phyloP scores from a whole-genome alignment of 1,140 invertebrate species.

The Diorhabda elongata region DNA sequence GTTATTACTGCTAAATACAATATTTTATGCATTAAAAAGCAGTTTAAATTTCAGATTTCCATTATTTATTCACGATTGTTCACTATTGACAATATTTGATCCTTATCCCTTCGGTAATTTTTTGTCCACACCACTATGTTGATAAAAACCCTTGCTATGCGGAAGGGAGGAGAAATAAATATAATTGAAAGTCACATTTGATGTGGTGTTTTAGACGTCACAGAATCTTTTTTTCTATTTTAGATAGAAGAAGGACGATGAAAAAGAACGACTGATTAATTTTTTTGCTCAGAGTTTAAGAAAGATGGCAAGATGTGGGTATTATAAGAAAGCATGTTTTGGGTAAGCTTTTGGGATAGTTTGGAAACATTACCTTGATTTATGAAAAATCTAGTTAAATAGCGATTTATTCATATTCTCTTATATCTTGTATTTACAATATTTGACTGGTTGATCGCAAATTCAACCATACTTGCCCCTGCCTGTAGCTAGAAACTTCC shows the following conservation, averaged over 20 bases:
- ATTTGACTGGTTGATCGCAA: no score
- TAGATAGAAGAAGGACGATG: neutral
- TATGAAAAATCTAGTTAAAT: no score
- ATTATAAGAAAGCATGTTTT: neutral
- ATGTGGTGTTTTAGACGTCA: constrained; percentile 16
- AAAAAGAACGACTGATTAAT: constrained; percentile 7
- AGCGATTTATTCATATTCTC: no score
- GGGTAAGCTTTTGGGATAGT: neutral
- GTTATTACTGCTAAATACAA: no score
- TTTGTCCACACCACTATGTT: neutral
- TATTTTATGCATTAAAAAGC: no score
- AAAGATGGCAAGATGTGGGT: neutral
- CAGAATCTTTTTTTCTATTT: constrained; percentile 7
- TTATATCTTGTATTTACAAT: no score
- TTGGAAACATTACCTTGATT: neutral
- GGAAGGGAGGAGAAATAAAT: constrained; percentile 18
- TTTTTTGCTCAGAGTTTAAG: neutral
- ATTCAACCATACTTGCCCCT: no score
- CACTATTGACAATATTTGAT: no score
- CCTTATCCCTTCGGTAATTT: no score
- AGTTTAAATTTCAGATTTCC: no score
- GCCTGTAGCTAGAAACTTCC: no score
- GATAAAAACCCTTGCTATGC: constrained; percentile 13
- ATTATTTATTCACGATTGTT: no score
- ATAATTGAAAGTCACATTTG: constrained; percentile 19